phyloP scores from a whole-genome alignment of 2,888 invertebrate species.

The Nemoura dubitans region DNA sequence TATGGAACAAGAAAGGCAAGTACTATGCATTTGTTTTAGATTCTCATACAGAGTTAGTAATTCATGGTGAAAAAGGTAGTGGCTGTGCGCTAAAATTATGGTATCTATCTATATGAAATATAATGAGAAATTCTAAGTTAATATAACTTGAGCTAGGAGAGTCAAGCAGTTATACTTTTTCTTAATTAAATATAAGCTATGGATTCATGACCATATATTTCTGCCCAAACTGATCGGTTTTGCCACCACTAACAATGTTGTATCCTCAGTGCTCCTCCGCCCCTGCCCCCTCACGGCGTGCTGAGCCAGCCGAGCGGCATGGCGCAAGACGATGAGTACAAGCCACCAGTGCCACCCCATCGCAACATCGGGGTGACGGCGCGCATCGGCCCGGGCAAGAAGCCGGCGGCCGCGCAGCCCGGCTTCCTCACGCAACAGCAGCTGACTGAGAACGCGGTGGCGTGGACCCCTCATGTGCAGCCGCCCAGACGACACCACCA shows the following conservation, averaged over 20 bases:
- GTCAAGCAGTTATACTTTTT: too few species aligned
- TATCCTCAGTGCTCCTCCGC: slow-evolving; percentile 49
- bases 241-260: background rate
- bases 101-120: too few species aligned
- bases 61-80: too few species aligned
- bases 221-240: background rate
- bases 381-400: slow-evolving; percentile 56
- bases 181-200: too few species aligned
- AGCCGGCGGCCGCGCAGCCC: slow-evolving; percentile 46
- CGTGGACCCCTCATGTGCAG: slow-evolving; percentile 47
- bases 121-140: too few species aligned
- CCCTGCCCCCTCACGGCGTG: slow-evolving; percentile 57
- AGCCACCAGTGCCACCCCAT: slow-evolving; percentile 90
- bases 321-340: slow-evolving; percentile 74
- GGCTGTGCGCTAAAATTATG: too few species aligned
- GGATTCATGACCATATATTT: slow-evolving; percentile 56
- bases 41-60: too few species aligned
- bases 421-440: slow-evolving; percentile 46
- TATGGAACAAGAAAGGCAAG: background rate
- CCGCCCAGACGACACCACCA: slow-evolving; percentile 58
- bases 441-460: slow-evolving; percentile 45
- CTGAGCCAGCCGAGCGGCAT: slow-evolving; percentile 53
- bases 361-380: slow-evolving; percentile 73
- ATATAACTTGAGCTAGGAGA: too few species aligned
- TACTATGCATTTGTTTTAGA: too few species aligned